Base-by-base conservation (phyloP, 37 sponge, comb jelly and placozoan genomes). In the Theonella swinhoei region DNA sequence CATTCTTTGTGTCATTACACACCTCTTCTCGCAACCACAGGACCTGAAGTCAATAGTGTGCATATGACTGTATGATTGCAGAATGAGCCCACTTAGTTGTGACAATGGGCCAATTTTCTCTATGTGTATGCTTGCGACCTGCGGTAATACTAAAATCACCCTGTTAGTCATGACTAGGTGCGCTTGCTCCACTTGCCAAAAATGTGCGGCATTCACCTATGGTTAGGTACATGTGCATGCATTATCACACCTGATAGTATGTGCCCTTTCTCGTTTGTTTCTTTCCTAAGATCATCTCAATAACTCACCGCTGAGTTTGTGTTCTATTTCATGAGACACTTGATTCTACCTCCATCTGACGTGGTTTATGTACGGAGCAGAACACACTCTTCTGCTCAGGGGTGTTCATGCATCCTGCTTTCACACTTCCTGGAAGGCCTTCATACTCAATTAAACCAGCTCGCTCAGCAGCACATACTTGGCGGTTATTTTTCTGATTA, bases 361-460 rank as follows among this genome's bases (percentile, higher is more conserved):
- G 40, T 24, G 74, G 73, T 82, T 68, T 70, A 39, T 82, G 82
- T 2, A 33, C 37, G 17, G 59, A 25, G 31, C 82, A 82, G 64
- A 70, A 82, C 35, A 41, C 39, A 23, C 40, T 62, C 58, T 70
- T 7, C 28, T 69, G 64, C 29, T 42, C 82, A 24, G 82, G 82
- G 4, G 82, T 71, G 42, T 70, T 58, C 42, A 64, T 68, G 62
- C 82, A 82, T 7, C 82, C 82, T 34, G 74, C 59, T 61, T 43
- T 42, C 17, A 82, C 70, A 62, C 58, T 82, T 28, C 82, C 82
- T 37, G 73, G 82, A 11, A 82, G 82, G 28, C 82, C 64, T 40
- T 17, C 61, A 72, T 69, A 82, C 39, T 82, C 82, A 1, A 38
- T 39, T 59, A 34, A 82, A 3, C 82, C 82, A 59, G 63, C 82